Evolutionary conservation across 2,113 vertebrate species (phyloP).

Genomic region (Oncorhynchus tshawytscha): DNA sequence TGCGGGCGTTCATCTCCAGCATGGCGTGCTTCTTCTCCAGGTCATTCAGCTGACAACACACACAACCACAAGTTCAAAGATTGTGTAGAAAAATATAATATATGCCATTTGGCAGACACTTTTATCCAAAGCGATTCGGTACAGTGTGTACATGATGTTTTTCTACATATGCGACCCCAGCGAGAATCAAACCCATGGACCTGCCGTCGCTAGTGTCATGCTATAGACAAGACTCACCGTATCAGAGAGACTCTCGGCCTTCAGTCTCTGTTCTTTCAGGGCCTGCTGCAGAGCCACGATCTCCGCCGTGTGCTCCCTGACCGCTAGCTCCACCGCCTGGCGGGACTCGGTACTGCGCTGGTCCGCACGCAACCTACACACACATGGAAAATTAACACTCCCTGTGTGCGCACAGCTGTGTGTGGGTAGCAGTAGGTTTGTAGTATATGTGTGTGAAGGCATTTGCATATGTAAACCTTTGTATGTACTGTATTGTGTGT

Average conservation of each 20-base stretch:
- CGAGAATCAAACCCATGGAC: neutral
- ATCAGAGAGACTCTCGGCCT: conserved; percentile 96
- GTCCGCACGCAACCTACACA: conserved; percentile 85
- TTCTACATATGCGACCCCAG: neutral
- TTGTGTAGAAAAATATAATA: too few species aligned
- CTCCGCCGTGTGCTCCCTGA: conserved; percentile 97
- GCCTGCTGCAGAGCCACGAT: conserved; percentile 94
- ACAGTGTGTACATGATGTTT: too few species aligned
- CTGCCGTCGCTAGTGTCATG: too few species aligned
- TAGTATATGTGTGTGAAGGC: too few species aligned
- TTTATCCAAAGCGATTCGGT: too few species aligned
- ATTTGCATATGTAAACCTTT: too few species aligned
- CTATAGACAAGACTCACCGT: conserved; percentile 77
- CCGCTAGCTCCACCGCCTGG: conserved; percentile 94
- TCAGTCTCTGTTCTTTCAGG: conserved; percentile 96
- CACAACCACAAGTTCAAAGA: neutral
- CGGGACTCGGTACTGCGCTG: conserved; percentile 96
- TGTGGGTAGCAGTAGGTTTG: too few species aligned
- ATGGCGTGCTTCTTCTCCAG: conserved; percentile 98
- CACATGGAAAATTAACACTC: conserved; percentile 7
- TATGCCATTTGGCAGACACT: too few species aligned
- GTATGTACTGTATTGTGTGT: too few species aligned
- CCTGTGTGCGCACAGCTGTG: too few species aligned
- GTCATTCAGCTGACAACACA: conserved; percentile 84
- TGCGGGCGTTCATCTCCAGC: conserved; percentile 97